Base-by-base conservation (phyloP, 2,797 vertebrate species). In the Ceryle rudis region DNA sequence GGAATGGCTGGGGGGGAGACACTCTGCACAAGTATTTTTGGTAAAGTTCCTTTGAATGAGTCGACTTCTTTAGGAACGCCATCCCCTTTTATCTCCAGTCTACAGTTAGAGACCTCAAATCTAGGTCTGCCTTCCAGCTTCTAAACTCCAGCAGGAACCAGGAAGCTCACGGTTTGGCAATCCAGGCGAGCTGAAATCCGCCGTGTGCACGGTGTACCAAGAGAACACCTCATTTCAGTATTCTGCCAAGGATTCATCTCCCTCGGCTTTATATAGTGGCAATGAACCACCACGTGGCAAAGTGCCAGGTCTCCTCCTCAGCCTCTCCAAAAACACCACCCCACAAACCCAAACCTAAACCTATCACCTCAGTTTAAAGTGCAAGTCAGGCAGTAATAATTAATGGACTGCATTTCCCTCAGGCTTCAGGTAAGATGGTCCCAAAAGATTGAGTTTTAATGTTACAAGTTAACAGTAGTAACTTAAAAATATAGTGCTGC, bases 381-480 rank as follows among this genome's bases (percentile, higher is more conserved):
- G 17, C 10, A 78, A 71, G 47, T 58, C 29, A 52, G 7, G 14
- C 41, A 52, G 5, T 25, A 28, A 54, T 46, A 77, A 41, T 41
- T 15, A 57, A 60, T 1, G 3, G 69, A 60, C 4, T 41, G 22
- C 29, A 39, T 20, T 28, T 74, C 57, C 69, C 42, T 74, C 57
- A 14, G 57, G 67, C 86, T 86, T 86, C 69, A 81, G 67, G 69
- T 58, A 61, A 61, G 23, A 49, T 15, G 51, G 9, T 94, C 29
- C 52, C 33, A 49, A 35, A 67, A 47, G 28, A 65, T 4, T 42
- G 42, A 73, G 52, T 28, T 74, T 73, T 73, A 78, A 44, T 26
- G 37, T 20, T 44, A 5, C 25, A 77, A 75, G 57, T 80, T 82
- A 71, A 58, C 18, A 88, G 64, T 10, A 84, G 55, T 62, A 94